A percentile compares a stretch with the other conserved stretches of the same genome.
These are phyloP conservation scores for Halyomorpha halys DNA, from an alignment of 1,140 invertebrate genomes.

Conservation along the genomic window DNA sequence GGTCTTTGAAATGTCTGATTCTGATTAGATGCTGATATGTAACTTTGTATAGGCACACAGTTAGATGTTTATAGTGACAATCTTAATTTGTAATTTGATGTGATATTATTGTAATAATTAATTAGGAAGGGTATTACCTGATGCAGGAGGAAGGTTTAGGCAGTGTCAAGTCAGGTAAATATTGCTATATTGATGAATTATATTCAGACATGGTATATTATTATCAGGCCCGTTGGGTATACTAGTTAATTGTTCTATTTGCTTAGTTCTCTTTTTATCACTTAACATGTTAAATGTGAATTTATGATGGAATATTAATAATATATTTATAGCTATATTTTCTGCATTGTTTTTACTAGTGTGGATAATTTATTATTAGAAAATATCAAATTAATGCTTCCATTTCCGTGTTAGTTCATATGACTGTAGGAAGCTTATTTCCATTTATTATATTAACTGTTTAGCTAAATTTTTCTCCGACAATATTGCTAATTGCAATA, in stretches of 20 bases:
- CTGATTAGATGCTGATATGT: conserved; percentile 16
- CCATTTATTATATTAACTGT: conserved; percentile 9
- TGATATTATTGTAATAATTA: conserved; percentile 24
- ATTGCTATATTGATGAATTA: neutral
- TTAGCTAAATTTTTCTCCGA: conserved; percentile 12
- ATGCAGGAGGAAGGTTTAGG: neutral
- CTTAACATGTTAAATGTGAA: conserved; percentile 13
- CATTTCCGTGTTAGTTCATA: conserved; percentile 22
- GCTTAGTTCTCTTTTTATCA: conserved; percentile 13
- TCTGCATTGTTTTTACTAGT: conserved; percentile 9
- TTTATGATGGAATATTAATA: conserved; percentile 15
- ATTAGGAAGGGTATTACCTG: neutral
- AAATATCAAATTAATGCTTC: conserved; percentile 22
- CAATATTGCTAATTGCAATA: conserved; percentile 11
- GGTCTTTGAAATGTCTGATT: conserved; percentile 5
- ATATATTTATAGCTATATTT: conserved; percentile 20
- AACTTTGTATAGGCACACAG: conserved; percentile 23
- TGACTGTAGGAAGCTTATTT: conserved; percentile 8
- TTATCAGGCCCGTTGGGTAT: conserved; percentile 18
- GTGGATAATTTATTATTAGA: conserved; percentile 13
- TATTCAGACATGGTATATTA: conserved; percentile 4
- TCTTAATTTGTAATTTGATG: conserved; percentile 28
- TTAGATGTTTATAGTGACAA: conserved; percentile 28
- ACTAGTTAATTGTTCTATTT: conserved; percentile 17
- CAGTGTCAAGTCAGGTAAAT: no score